These are phyloP conservation scores for Harpalus rufipes DNA, from an alignment of 2,888 invertebrate genomes.

Conservation along the genomic window DNA sequence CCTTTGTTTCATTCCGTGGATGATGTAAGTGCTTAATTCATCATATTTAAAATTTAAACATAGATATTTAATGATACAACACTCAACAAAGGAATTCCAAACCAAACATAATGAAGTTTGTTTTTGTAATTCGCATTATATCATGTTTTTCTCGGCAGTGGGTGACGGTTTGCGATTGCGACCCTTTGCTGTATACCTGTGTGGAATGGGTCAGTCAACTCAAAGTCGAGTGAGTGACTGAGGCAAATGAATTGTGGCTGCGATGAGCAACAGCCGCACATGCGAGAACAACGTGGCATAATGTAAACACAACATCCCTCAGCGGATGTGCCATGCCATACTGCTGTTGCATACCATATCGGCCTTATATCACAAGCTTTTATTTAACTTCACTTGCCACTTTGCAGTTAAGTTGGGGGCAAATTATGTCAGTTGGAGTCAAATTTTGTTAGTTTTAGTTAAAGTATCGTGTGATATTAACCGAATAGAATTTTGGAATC, in stretches of 20 bases:
- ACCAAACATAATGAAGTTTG: background rate
- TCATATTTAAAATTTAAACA: constrained; percentile 38
- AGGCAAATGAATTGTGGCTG: constrained; percentile 41
- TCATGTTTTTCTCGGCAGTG: background rate
- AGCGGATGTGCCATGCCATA: background rate
- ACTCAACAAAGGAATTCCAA: constrained; percentile 3
- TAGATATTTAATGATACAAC: constrained; percentile 28
- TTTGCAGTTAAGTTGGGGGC: no score
- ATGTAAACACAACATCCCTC: constrained; percentile 21
- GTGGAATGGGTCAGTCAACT: constrained; percentile 44
- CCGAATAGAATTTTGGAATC: no score
- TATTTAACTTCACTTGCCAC: background rate
- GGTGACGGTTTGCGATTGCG: constrained; percentile 7
- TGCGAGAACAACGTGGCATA: background rate
- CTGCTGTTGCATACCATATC: background rate
- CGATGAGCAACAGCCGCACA: constrained; percentile 9
- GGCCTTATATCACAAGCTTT: background rate
- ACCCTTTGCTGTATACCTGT: constrained; percentile 33
- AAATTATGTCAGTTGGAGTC: no score
- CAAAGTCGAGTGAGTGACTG: constrained; percentile 10
- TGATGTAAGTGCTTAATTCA: constrained; percentile 29
- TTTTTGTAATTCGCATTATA: no score
- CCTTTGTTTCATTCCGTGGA: constrained; percentile 33
- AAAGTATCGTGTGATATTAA: no score
- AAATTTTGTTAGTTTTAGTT: no score